Conservation (phyloP, 2,888 invertebrate genomes). For the Drosophila merina region DNA sequence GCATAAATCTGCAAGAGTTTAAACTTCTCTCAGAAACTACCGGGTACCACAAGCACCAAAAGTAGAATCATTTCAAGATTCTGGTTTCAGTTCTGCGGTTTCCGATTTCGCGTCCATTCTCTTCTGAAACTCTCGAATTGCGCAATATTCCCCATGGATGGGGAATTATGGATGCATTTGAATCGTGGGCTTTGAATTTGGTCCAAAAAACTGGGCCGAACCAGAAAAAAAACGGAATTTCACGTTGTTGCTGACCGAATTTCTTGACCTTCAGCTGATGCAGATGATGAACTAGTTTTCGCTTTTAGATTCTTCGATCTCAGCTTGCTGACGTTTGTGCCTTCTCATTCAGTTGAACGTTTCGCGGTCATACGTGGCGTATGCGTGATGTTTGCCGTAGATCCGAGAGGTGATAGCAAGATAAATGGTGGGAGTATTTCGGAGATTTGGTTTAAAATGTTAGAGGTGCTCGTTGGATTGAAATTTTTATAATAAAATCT, state of each 20-base stretch:
- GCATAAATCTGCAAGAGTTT: constrained; percentile 22
- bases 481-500: not conserved
- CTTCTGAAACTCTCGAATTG: constrained; percentile 32
- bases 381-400: constrained; percentile 28
- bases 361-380: constrained; percentile 23
- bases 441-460: not conserved
- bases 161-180: constrained; percentile 21
- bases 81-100: constrained; percentile 32
- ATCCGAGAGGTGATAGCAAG: constrained; percentile 8
- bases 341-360: constrained; percentile 24
- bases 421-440: constrained; percentile 21
- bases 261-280: constrained; percentile 29
- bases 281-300: constrained; percentile 41
- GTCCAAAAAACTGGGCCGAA: constrained; percentile 9
- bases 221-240: constrained; percentile 19
- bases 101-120: constrained; percentile 1
- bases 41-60: constrained; percentile 10
- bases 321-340: constrained; percentile 23
- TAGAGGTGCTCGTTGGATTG: not conserved
- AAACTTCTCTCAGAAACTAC: constrained; percentile 29
- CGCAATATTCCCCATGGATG: constrained; percentile 11
- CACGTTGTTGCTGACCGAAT: constrained; percentile 32
- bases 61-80: constrained; percentile 21
- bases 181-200: constrained; percentile 20
- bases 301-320: constrained; percentile 19